phyloP scores from a whole-genome alignment of 1,140 invertebrate genomes.

The Drosophila takahashii region DNA sequence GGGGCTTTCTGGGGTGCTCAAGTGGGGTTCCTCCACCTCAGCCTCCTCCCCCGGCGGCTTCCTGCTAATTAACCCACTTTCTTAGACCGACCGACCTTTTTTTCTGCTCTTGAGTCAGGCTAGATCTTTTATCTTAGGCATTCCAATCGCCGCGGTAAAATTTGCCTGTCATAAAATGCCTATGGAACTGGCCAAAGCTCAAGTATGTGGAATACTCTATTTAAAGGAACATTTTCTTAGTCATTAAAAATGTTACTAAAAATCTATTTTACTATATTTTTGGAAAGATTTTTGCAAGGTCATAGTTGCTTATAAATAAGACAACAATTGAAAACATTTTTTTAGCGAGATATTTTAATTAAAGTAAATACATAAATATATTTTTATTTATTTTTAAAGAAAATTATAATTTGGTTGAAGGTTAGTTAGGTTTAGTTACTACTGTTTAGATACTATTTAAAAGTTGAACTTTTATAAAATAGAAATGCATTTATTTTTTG shows the following conservation, averaged over 20 bases:
- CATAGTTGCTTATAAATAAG: too few relatives aligned
- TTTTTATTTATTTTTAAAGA: too few relatives aligned
- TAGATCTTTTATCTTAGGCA: constrained; percentile 44
- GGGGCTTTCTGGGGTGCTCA: constrained; percentile 12
- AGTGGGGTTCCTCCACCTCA: not conserved
- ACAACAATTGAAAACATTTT: too few relatives aligned
- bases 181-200: constrained; percentile 31
- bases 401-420: too few relatives aligned
- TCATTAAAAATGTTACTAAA: not conserved
- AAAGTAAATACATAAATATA: too few relatives aligned
- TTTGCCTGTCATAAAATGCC: constrained; percentile 62
- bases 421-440: too few relatives aligned
- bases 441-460: too few relatives aligned
- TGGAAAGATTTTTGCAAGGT: too few relatives aligned
- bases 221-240: too few relatives aligned
- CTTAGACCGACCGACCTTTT: constrained; percentile 46
- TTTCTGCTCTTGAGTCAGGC: constrained; percentile 11
- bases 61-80: constrained; percentile 76
- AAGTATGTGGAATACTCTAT: constrained; percentile 11
- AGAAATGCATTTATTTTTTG: not conserved
- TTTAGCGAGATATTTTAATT: not conserved
- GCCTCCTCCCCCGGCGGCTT: constrained; percentile 6
- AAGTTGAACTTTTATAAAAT: too few relatives aligned
- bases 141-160: constrained; percentile 54
- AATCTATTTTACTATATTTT: too few relatives aligned